These are phyloP conservation scores for Bombus waltoni DNA, from an alignment of 1,140 invertebrate species.

Conservation along the genomic window DNA sequence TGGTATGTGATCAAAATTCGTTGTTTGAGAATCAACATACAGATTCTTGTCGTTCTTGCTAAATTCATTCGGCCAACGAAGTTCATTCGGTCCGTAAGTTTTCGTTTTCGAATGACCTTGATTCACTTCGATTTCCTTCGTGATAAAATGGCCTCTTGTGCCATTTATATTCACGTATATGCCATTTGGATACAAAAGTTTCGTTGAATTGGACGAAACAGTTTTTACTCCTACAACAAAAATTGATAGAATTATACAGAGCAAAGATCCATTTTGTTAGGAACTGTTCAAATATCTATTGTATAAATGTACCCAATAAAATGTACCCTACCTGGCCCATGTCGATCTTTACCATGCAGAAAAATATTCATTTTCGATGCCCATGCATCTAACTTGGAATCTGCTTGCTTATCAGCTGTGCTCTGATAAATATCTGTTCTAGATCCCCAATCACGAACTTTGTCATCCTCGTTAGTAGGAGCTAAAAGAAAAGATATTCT, in stretches of 20 bases:
- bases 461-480: conserved; percentile 29
- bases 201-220: conserved; percentile 15
- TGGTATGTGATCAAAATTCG: background rate
- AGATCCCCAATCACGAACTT: conserved; percentile 50
- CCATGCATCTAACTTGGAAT: conserved; percentile 65
- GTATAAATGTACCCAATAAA: background rate
- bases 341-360: conserved; percentile 28
- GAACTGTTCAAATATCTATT: too few relatives aligned
- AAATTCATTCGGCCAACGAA: background rate
- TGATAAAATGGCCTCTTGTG: conserved; percentile 67
- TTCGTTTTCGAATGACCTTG: conserved; percentile 71
- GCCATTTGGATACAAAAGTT: conserved; percentile 47
- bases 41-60: background rate
- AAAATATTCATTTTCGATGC: conserved; percentile 59
- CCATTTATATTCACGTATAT: conserved; percentile 68
- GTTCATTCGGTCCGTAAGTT: conserved; percentile 51
- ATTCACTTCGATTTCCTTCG: conserved; percentile 67
- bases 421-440: conserved; percentile 54
- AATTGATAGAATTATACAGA: conserved; percentile 1
- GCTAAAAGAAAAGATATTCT: conserved; percentile 27
- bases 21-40: background rate
- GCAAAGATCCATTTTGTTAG: too few relatives aligned
- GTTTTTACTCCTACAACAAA: conserved; percentile 37
- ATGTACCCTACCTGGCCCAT: conserved; percentile 41
- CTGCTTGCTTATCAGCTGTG: conserved; percentile 43